phyloP scores from a whole-genome alignment of 2,113 vertebrate genomes.

The Empidonax traillii region DNA sequence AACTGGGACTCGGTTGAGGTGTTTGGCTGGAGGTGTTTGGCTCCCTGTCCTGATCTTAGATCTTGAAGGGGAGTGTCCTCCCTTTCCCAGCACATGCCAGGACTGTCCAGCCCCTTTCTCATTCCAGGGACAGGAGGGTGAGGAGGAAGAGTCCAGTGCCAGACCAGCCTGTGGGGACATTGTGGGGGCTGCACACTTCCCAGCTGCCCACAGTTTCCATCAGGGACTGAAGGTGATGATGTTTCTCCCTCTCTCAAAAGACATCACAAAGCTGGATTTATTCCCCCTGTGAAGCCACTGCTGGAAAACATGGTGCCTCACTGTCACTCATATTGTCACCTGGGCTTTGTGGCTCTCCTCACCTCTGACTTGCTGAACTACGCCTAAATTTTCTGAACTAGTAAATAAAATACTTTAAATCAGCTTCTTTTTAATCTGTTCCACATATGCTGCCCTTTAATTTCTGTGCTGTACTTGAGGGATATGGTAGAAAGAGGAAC shows the following conservation, averaged over 20 bases:
- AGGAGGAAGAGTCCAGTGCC: rapidly evolving
- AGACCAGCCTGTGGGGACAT: not conserved
- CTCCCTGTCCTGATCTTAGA: not conserved
- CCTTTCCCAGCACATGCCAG: not conserved
- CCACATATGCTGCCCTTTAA: not conserved
- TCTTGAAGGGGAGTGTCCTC: not conserved
- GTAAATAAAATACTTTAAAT: not conserved
- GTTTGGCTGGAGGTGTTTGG: not conserved
- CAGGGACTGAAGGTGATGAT: not conserved
- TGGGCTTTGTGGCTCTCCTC: not conserved
- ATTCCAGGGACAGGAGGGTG: not conserved
- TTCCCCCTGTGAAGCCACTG: not conserved
- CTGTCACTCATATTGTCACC: not conserved
- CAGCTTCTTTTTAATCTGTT: not conserved
- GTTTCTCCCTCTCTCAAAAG: not conserved
- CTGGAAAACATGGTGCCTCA: not conserved
- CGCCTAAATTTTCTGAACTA: not conserved
- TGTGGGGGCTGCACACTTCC: rapidly evolving
- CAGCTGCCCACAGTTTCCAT: not conserved
- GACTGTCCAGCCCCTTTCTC: rapidly evolving
- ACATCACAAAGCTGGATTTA: not conserved
- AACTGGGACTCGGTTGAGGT: not conserved
- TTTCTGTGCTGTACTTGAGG: not conserved
- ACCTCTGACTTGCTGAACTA: not conserved
- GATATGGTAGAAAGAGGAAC: not conserved